Evolutionary conservation across 2,797 vertebrate genomes (phyloP), one percentile per base, ranked within the genome.

Genomic region (Vireo griseus): DNA sequence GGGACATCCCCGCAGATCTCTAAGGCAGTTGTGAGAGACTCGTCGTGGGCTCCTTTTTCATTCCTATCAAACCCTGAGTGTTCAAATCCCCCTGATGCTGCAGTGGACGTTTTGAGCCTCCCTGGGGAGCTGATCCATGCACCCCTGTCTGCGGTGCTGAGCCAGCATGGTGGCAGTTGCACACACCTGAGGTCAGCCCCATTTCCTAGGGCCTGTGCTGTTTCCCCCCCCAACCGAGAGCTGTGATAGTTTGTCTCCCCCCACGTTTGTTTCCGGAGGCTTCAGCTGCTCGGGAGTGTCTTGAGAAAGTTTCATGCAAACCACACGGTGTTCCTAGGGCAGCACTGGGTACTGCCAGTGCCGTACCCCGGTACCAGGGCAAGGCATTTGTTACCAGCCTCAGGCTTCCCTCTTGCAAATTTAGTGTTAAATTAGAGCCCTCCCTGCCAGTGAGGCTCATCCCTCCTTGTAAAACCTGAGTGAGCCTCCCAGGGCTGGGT

Each of bases 1-100:
- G 0, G 0, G n/a, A 5, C 10, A 39, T 10, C 19, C n/a, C 24
- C 1, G 0, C 0, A 1, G 42, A 22, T 68, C 45, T 40, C 65
- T 42, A 28, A 21, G 37, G 37, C 42, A 29, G 16, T 35, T 79
- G 47, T 26, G 14, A 28, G 13, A 44, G 20, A 5, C 11, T 44
- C 0, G 0, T 29, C 13, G 4, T 2, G 13, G 78, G n/a, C 5
- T 91, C 8, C 69, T 26, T 75, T 88, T 66, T 50, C 21, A 9
- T 94, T 85, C 11, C 37, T 40, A 1, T 51, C 52, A 68, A 88
- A 22, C 28, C 14, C 1, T 24, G 14, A 39, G 11, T 0, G 2
- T 69, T 20, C 31, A 58, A 26, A 54, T 63, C 10, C 20, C 25
- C 17, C 12, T 8, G 54, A 8, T 65, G 50, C 48, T 51, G 71